These are phyloP conservation scores for Carcina quercana DNA, from an alignment of 2,888 invertebrate genomes.

Conservation along the genomic window DNA sequence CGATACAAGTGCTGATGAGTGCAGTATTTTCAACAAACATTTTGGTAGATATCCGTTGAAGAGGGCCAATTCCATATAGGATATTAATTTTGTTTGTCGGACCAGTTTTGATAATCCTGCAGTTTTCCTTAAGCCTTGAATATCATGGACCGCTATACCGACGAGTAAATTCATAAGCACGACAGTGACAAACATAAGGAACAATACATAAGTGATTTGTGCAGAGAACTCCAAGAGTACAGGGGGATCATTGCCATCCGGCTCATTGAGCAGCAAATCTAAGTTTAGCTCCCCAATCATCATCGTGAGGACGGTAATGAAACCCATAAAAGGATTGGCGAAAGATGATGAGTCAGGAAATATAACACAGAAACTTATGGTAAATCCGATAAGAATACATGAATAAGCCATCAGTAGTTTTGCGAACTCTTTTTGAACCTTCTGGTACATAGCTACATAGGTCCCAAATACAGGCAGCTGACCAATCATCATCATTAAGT, in stretches of 20 bases:
- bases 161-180: conserved; percentile 90
- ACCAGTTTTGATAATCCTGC: conserved; percentile 89
- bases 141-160: conserved; percentile 91
- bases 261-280: conserved; percentile 82
- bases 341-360: conserved; percentile 89
- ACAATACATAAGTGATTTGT: conserved; percentile 86
- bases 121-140: conserved; percentile 89
- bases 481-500: conserved; percentile 93
- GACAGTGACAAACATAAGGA: conserved; percentile 88
- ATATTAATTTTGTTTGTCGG: conserved; percentile 89
- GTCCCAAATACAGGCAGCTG: conserved; percentile 91
- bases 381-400: conserved; percentile 89
- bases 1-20: conserved; percentile 85
- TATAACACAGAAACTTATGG: conserved; percentile 91
- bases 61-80: conserved; percentile 87
- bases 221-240: conserved; percentile 86
- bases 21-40: conserved; percentile 81
- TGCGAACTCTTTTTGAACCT: conserved; percentile 90
- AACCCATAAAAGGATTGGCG: conserved; percentile 88
- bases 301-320: conserved; percentile 90
- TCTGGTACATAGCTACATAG: conserved; percentile 93
- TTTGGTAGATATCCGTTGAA: conserved; percentile 87
- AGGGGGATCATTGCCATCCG: conserved; percentile 84
- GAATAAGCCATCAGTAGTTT: conserved; percentile 90
- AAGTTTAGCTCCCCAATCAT: conserved; percentile 91